Evolutionary conservation across 2,797 vertebrate species (phyloP).

Genomic region (Ctenosaura bakeri): DNA sequence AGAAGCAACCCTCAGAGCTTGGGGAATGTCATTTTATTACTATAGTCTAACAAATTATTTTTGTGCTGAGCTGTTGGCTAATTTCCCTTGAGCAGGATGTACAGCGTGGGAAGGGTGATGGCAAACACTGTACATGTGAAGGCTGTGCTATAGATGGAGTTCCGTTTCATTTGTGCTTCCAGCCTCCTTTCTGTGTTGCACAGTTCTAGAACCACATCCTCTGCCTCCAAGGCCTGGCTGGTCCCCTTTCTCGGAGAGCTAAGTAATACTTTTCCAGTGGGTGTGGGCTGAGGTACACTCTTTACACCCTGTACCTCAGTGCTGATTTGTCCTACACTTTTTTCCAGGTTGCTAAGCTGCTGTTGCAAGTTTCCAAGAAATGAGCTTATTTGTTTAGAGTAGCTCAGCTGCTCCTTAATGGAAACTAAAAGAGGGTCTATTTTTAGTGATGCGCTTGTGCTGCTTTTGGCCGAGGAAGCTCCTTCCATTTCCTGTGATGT

Average conservation of each 20-base stretch:
- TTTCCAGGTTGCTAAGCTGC: conserved; percentile 84
- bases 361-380: conserved; percentile 83
- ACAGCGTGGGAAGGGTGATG: conserved; percentile 87
- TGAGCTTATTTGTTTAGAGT: conserved; percentile 82
- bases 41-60: conserved; percentile 11
- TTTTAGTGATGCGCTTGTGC: conserved; percentile 59
- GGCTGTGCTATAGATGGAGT: conserved; percentile 85
- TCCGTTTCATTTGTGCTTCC: conserved; percentile 85
- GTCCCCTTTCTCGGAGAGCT: conserved; percentile 63
- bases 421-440: conserved; percentile 77
- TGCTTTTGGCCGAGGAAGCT: conserved; percentile 47
- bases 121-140: conserved; percentile 86
- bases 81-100: conserved; percentile 86
- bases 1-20: conserved; percentile 30
- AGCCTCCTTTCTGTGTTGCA: conserved; percentile 86
- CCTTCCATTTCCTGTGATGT: conserved; percentile 53
- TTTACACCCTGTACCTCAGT: conserved; percentile 80
- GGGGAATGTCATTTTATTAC: conserved; percentile 60
- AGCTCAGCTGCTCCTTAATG: conserved; percentile 83
- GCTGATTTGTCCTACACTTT: conserved; percentile 79
- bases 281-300: conserved; percentile 67
- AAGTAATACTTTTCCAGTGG: conserved; percentile 48
- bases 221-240: conserved; percentile 74
- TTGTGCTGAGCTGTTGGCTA: conserved; percentile 62
- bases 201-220: conserved; percentile 81